Evolutionary conservation across 2,888 invertebrate genomes (phyloP), one percentile per base, ranked within the genome.

Genomic region (Drosophila leonis): DNA sequence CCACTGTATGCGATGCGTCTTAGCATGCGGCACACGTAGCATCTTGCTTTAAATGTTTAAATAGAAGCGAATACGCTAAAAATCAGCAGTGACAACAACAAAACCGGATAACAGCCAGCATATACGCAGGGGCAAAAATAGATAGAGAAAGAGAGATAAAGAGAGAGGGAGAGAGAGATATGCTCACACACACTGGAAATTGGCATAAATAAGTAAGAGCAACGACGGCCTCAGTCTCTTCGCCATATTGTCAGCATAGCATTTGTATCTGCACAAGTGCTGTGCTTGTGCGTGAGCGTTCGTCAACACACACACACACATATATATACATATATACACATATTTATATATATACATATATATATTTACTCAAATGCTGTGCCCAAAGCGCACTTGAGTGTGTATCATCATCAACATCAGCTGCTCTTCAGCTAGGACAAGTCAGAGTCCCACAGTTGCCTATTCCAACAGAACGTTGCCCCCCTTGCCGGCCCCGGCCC

Each of bases 401-500:
- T 86, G 88, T 86, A 89, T 86, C 86, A 89, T 87, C 86, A 89
- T 86, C 89, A 86, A 89, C 86, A 86, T 87, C 86, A 86, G 85
- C 86, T 87, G 88, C 89, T 89, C 86, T 87, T 86, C 89, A 89
- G 75, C 73, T 72, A 66, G 70, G 59, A 76, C 73, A 72, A 76
- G 51, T 74, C 73, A 57, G 52, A 64, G 69, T 42, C 71, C 44
- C 59, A 54, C 48, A 62, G 54, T 60, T 61, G 31, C 65, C 59
- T 59, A 31, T 59, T 51, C 59, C 39, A 63, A 64, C 61, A 44
- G 37, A 61, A 49, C 24, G 66, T 56, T 57, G 41, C 31, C 44
- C 33, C 41, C 6, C 29, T 41, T 24, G 24, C 24, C 24, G 2
- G 24, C 24, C 35, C 24, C 54, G 12, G 31, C 46, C 10, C 39